Base-by-base conservation (phyloP, 1,140 invertebrate species). In the Cydia amplana region DNA sequence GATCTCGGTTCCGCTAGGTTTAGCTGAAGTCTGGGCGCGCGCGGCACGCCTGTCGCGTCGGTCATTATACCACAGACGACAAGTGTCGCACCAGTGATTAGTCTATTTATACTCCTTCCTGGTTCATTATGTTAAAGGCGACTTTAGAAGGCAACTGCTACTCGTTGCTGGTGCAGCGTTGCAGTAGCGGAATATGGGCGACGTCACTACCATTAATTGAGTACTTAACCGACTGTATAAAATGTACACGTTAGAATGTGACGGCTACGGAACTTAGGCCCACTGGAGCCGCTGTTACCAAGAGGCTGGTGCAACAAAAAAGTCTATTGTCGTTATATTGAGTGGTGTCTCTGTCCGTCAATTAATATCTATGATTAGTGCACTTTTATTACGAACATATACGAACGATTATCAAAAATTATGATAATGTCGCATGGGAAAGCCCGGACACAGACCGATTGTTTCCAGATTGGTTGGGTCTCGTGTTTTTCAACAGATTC, bases 1-100 rank as follows among this genome's bases (percentile, higher is more conserved):
- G n/a, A 18, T 55, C 7, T 55, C n/a, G 51, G n/a, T 6, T 3
- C 4, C 16, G 51, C 51, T 14, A 55, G 43, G 49, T 51, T n/a
- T 51, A 18, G 49, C 49, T 4, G 49, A 4, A 18, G 49, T 51
- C 49, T 51, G 49, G 2, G 49, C n/a, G 49, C 49, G 49, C 49
- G 49, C 49, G 49, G 49, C n/a, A 51, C 23, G 55, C 55, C 20
- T 60, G 55, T 60, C 55, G 55, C 7, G 55, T 9, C 55, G 55
- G 55, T 23, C 23, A 60, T 60, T 23, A 60, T 60, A 23, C 55
- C 55, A n/a, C 55, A 60, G 55, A 60, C 51, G 51, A 55, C 55
- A 60, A 60, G 55, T 60, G 55, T 12, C 55, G 55, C 55, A 23
- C 55, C 20, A 5, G 55, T 20, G 9, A 23, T 60, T 10, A 10